phyloP scores from a whole-genome alignment of 2,113 vertebrate genomes.

The Sebastes fasciatus region DNA sequence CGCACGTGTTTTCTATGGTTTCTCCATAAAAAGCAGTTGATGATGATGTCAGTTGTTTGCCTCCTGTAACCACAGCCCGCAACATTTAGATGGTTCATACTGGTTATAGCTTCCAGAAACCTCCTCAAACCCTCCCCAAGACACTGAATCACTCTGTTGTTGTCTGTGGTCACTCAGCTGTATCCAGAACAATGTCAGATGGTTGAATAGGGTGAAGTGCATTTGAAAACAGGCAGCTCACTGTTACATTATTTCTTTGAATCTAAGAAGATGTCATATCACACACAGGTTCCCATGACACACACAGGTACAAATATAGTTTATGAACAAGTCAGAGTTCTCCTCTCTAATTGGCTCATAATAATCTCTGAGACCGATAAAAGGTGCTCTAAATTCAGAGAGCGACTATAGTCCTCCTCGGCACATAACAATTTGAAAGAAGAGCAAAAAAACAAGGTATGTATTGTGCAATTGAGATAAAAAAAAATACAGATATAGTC shows the following conservation, averaged over 20 bases:
- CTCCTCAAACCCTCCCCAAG: constrained; percentile 25
- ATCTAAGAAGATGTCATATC: constrained; percentile 51
- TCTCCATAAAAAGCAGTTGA: constrained; percentile 12
- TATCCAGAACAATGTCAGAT: constrained; percentile 43
- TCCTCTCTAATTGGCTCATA: constrained; percentile 71
- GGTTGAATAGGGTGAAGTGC: constrained; percentile 5
- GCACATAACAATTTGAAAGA: constrained; percentile 30
- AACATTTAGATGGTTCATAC: constrained; percentile 34
- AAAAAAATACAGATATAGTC: background rate
- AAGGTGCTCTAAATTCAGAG: constrained; percentile 49
- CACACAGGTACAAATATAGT: constrained; percentile 65
- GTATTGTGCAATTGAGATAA: background rate
- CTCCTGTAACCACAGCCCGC: constrained; percentile 46
- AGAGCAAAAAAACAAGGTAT: constrained; percentile 25
- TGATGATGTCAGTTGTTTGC: constrained; percentile 70
- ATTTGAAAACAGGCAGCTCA: constrained; percentile 8
- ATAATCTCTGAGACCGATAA: constrained; percentile 70
- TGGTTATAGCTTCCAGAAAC: constrained; percentile 49
- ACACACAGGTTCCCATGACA: constrained; percentile 50
- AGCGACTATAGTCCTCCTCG: constrained; percentile 32
- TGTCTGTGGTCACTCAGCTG: constrained; percentile 57
- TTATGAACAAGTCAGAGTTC: constrained; percentile 39
- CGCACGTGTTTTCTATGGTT: constrained; percentile 2
- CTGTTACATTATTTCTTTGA: constrained; percentile 34
- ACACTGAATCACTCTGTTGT: constrained; percentile 64